Base-by-base conservation (phyloP, 2,888 invertebrate species). In the Penaeus monodon region DNA sequence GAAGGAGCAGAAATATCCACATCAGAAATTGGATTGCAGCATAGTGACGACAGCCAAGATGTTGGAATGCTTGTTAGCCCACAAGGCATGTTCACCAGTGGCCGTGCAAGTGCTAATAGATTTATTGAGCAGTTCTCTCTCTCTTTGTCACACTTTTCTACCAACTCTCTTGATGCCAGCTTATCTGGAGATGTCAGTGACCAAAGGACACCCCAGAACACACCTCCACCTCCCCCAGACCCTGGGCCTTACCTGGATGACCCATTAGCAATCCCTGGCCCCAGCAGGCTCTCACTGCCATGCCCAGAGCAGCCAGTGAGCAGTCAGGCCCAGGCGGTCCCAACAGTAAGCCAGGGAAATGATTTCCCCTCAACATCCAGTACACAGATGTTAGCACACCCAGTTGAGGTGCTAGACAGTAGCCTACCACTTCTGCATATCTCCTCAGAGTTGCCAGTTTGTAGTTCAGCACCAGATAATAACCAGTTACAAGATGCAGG, bases 11-110 rank as follows among this genome's bases (percentile, higher is more conserved):
- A 85, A 77, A 88, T 88, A 70, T 85, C 85, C 10, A 88, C 88
- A 29, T 85, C 88, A 73, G 88, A 85, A 73, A 81, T 76, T 29
- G 81, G 68, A 64, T 77, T 85, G 63, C 85, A 88, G 44, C 85
- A 88, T 27, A 81, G 85, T 78, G 88, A 85, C 73, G 85, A 85
- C 64, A 85, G 85, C 33, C 77, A 88, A 64, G 88, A 88, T 82
- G 84, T 88, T 29, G 73, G 73, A 1, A 33, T 88, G 22, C 77
- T 88, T 27, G 88, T 88, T n/a, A 85, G 81, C 38, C 81, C 88
- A 27, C 88, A 85, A 64, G 83, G 83, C 44, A 82, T 83, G 86
- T 87, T 87, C 73, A 33, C 83, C 12, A 83, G 77, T 79, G 86
- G 79, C 38, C 68, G 78, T n/a, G 79, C 83, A 49, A 73, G 70